A percentile compares a stretch with the other conserved stretches of the same genome.
These are phyloP conservation scores for Anarsia innoxiella DNA, from an alignment of 2,888 invertebrate genomes.

Conservation along the genomic window DNA sequence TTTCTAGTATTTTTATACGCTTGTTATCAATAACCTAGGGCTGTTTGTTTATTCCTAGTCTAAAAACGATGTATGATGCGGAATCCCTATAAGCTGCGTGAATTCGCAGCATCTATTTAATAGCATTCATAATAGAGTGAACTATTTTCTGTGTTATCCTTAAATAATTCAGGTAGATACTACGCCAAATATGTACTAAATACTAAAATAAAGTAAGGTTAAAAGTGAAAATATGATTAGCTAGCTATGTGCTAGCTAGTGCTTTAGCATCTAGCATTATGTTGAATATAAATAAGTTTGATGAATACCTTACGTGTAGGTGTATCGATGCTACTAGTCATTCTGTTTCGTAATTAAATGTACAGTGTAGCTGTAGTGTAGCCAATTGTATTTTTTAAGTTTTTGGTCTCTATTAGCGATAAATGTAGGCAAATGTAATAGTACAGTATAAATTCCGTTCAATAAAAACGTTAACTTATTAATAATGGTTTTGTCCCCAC, in stretches of 20 bases:
- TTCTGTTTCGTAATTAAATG: constrained; percentile 33
- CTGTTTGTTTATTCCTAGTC: background rate
- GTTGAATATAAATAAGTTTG: constrained; percentile 9
- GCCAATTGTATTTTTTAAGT: constrained; percentile 37
- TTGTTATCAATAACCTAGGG: constrained; percentile 27
- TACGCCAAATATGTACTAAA: constrained; percentile 8
- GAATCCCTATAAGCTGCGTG: too few relatives aligned
- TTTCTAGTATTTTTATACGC: constrained; percentile 43
- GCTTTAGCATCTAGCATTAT: constrained; percentile 6
- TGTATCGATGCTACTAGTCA: constrained; percentile 18
- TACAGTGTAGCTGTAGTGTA: constrained; percentile 33
- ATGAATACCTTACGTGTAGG: constrained; percentile 12
- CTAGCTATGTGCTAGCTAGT: too few relatives aligned
- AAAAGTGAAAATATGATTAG: too few relatives aligned
- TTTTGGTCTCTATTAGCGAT: constrained; percentile 49
- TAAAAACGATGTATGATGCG: too few relatives aligned
- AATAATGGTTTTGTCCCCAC: constrained; percentile 13
- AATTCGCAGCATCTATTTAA: too few relatives aligned
- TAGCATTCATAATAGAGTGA: too few relatives aligned
- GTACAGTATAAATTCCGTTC: constrained; percentile 62
- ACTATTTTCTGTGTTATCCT: too few relatives aligned
- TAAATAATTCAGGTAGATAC: background rate
- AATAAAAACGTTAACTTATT: constrained; percentile 69
- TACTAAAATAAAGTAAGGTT: too few relatives aligned
- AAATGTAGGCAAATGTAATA: constrained; percentile 59